phyloP scores from a whole-genome alignment of 2,888 invertebrate genomes.

The Campaea margaritaria region DNA sequence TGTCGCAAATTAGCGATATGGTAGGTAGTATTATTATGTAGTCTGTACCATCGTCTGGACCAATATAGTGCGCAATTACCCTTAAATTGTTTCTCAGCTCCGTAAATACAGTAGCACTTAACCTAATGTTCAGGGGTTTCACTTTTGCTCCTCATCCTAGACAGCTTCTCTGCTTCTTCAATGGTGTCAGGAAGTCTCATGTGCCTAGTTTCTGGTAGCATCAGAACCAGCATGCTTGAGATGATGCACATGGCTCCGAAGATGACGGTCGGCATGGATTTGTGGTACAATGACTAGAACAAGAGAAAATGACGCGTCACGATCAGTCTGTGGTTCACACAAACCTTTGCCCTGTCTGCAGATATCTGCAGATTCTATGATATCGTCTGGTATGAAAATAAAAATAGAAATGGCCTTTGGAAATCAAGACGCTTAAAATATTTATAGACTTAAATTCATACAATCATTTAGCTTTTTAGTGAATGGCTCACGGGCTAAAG shows the following conservation, averaged over 20 bases:
- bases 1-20: too few relatives aligned
- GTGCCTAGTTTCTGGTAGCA: conserved; percentile 89
- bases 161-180: conserved; percentile 86
- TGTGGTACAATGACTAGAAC: conserved; percentile 72
- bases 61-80: conserved; percentile 6
- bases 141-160: conserved; percentile 61
- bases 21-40: too few relatives aligned
- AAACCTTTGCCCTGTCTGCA: too few relatives aligned
- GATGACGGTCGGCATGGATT: conserved; percentile 86
- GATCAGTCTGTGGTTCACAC: too few relatives aligned
- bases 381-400: too few relatives aligned
- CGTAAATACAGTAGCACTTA: conserved; percentile 14
- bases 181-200: conserved; percentile 88
- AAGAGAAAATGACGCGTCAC: conserved; percentile 9
- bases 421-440: too few relatives aligned
- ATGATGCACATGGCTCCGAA: conserved; percentile 87
- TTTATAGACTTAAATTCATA: not conserved
- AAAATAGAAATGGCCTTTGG: too few relatives aligned
- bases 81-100: conserved; percentile 6
- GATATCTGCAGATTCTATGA: too few relatives aligned
- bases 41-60: too few relatives aligned
- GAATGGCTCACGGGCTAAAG: not conserved
- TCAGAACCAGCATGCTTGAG: conserved; percentile 86
- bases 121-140: conserved; percentile 36
- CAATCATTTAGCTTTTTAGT: not conserved